Evolutionary conservation across 2,113 vertebrate species (phyloP).

Genomic region (Leptodactylus fuscus): DNA sequence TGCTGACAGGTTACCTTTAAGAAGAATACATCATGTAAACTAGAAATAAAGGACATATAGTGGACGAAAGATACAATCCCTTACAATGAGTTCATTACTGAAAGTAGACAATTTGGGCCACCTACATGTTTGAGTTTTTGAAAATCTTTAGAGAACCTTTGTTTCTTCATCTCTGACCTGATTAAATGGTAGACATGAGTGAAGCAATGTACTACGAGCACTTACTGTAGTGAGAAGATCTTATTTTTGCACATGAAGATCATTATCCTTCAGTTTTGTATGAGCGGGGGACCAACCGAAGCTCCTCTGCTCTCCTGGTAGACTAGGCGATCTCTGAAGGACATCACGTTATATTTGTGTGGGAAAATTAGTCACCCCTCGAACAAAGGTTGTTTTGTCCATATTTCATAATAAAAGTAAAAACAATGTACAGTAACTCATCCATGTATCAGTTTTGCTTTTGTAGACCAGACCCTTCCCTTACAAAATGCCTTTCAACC

Average conservation of each 20-base stretch:
- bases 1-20: too few relatives aligned
- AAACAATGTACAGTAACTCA: neutral
- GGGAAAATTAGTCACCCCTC: too few relatives aligned
- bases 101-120: too few relatives aligned
- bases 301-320: neutral
- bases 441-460: neutral
- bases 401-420: neutral
- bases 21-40: too few relatives aligned
- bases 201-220: neutral
- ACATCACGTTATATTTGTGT: neutral
- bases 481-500: slow-evolving; percentile 5
- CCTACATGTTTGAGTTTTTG: too few relatives aligned
- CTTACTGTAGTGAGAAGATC: neutral
- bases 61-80: too few relatives aligned
- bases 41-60: too few relatives aligned
- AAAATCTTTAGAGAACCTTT: too few relatives aligned
- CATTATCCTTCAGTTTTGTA: neutral
- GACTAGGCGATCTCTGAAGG: neutral
- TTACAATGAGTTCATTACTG: too few relatives aligned
- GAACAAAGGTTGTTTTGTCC: neutral
- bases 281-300: neutral
- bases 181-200: neutral
- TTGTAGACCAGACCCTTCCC: neutral
- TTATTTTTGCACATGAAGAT: neutral
- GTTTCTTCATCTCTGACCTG: neutral